Percentiles rank a stretch among this genome's conserved stretches.
These are phyloP conservation scores for Magallana angulata DNA, from an alignment of 1,140 invertebrate genomes.

Conservation along the genomic window DNA sequence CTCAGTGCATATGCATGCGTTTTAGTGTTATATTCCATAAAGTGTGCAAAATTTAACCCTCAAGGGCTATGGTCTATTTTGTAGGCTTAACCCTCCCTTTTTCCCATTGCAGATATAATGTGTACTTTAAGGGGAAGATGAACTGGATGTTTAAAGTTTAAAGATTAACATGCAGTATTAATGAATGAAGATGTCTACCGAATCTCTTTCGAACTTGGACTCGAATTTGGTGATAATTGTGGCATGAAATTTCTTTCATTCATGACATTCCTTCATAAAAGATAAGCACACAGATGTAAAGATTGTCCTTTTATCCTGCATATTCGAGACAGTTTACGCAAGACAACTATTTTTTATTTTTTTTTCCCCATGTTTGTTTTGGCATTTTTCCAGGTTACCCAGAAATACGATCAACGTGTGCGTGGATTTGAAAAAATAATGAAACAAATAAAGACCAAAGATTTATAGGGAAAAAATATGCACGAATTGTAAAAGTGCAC, in stretches of 20 bases:
- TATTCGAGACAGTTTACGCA: background rate
- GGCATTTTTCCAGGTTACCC: conserved; percentile 10
- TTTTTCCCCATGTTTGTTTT: background rate
- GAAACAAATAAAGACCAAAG: background rate
- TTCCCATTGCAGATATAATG: too few species aligned
- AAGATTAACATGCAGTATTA: conserved; percentile 7
- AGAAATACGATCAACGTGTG: background rate
- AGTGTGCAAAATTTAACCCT: too few species aligned
- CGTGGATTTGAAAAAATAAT: too few species aligned
- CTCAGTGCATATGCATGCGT: too few species aligned
- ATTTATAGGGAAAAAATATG: background rate
- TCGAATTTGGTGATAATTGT: background rate
- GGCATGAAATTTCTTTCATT: conserved; percentile 19
- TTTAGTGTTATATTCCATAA: too few species aligned
- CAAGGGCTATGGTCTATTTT: too few species aligned
- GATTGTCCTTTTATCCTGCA: background rate
- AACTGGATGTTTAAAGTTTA: background rate
- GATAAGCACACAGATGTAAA: background rate
- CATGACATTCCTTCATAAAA: conserved; percentile 1
- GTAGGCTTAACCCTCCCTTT: too few species aligned
- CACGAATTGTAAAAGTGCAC: conserved; percentile 13
- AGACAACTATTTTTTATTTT: background rate
- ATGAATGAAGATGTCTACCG: background rate
- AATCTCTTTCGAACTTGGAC: background rate
- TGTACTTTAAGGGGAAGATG: background rate